Conservation (phyloP, 1,140 invertebrate species). For the Macrobrachium nipponense region DNA sequence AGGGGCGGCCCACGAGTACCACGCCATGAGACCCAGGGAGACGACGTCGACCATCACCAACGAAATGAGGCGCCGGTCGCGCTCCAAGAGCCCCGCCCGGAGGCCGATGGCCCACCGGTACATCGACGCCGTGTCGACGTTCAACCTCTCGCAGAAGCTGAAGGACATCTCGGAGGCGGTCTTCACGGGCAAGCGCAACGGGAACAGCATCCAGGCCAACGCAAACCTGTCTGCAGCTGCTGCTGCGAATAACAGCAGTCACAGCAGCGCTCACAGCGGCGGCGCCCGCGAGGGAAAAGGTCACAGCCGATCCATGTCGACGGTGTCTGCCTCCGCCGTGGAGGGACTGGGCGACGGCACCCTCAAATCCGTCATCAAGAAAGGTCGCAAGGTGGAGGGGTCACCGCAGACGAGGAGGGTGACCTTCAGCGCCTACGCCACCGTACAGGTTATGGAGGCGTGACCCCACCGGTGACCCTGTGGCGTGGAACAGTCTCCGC, state of each 20-base stretch:
- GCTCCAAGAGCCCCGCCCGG: constrained; percentile 63
- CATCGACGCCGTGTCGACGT: constrained; percentile 50
- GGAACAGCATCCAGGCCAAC: neutral
- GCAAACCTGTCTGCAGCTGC: neutral
- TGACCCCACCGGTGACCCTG: constrained; percentile 13
- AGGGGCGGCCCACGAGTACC: constrained; percentile 49
- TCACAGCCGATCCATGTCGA: constrained; percentile 24
- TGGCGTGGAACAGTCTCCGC: neutral
- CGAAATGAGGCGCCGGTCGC: constrained; percentile 51
- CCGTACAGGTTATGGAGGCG: constrained; percentile 64
- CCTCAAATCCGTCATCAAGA: constrained; percentile 63
- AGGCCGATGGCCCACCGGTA: constrained; percentile 50
- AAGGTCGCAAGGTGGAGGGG: constrained; percentile 43
- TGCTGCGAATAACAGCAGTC: neutral
- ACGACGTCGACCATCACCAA: constrained; percentile 24
- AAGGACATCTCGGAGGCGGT: constrained; percentile 60
- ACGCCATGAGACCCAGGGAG: constrained; percentile 31
- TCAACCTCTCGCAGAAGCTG: constrained; percentile 59
- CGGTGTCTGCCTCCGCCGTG: constrained; percentile 20
- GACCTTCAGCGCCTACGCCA: constrained; percentile 64
- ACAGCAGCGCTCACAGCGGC: neutral
- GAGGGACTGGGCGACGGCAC: constrained; percentile 17
- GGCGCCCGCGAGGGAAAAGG: constrained; percentile 20
- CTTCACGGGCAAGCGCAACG: constrained; percentile 24
- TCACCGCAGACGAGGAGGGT: constrained; percentile 53